Conservation (phyloP, 2,888 invertebrate species). For the Mesoligia furuncula region DNA sequence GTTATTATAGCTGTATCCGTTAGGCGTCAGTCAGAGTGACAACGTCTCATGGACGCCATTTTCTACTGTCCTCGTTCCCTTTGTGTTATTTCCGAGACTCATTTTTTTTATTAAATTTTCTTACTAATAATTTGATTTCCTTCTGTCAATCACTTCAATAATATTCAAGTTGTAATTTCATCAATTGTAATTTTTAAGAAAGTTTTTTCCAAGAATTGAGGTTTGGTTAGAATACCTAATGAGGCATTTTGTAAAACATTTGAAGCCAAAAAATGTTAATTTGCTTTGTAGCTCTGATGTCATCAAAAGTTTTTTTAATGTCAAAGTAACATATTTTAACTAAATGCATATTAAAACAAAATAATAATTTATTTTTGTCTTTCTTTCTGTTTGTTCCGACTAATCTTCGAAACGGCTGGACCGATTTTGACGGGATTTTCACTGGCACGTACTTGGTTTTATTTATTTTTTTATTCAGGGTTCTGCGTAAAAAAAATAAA, state of each 20-base stretch:
- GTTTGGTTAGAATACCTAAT: background rate
- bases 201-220: background rate
- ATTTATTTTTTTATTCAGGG: no score
- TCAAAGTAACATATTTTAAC: no score
- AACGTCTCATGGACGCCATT: background rate
- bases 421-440: no score
- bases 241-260: background rate
- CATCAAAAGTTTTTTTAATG: background rate
- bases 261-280: background rate
- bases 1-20: background rate
- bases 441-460: no score
- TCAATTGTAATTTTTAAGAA: background rate
- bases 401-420: no score
- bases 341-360: no score
- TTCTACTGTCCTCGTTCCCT: background rate
- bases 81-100: background rate
- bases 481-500: no score
- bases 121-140: constrained; percentile 26
- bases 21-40: background rate
- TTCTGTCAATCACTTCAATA: constrained; percentile 5
- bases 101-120: constrained; percentile 28
- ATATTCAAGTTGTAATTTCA: constrained; percentile 19
- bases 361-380: no score
- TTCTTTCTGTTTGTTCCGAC: no score
- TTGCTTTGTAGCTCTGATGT: background rate